phyloP scores from a whole-genome alignment of 2,888 invertebrate species.

The Antheraea yamamai region DNA sequence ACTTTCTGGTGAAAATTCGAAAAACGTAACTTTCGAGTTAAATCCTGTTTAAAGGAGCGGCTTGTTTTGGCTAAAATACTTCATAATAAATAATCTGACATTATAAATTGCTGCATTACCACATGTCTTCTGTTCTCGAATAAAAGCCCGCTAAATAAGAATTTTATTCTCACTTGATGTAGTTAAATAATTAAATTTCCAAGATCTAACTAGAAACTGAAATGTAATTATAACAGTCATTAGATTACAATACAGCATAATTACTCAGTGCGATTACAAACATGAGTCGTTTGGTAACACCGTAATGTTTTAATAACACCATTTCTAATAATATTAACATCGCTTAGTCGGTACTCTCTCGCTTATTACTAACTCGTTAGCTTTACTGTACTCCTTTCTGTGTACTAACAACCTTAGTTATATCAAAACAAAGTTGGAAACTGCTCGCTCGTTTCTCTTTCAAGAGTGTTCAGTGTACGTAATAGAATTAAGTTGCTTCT shows the following conservation, averaged over 20 bases:
- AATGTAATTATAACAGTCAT: not conserved
- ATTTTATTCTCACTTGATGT: not conserved
- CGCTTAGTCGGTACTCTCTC: constrained; percentile 12
- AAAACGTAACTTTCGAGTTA: too few species aligned
- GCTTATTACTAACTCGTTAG: constrained; percentile 10
- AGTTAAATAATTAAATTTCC: not conserved
- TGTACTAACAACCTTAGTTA: not conserved
- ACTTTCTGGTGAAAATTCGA: too few species aligned
- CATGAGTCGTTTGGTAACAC: constrained; percentile 1
- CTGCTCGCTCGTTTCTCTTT: not conserved
- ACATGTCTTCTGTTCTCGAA: too few species aligned
- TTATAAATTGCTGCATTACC: too few species aligned
- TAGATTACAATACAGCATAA: not conserved
- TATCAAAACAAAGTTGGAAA: not conserved
- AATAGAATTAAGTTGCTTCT: constrained; percentile 11
- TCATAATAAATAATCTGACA: too few species aligned
- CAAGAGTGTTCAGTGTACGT: not conserved
- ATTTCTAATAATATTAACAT: constrained; percentile 13
- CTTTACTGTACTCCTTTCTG: not conserved
- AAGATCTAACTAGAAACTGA: not conserved
- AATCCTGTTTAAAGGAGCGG: too few species aligned
- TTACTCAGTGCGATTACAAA: not conserved
- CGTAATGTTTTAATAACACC: constrained; percentile 3
- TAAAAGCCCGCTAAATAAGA: not conserved
- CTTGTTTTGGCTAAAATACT: too few species aligned